phyloP scores from a whole-genome alignment of 2,797 vertebrate species.

The Gambusia yucatana region DNA sequence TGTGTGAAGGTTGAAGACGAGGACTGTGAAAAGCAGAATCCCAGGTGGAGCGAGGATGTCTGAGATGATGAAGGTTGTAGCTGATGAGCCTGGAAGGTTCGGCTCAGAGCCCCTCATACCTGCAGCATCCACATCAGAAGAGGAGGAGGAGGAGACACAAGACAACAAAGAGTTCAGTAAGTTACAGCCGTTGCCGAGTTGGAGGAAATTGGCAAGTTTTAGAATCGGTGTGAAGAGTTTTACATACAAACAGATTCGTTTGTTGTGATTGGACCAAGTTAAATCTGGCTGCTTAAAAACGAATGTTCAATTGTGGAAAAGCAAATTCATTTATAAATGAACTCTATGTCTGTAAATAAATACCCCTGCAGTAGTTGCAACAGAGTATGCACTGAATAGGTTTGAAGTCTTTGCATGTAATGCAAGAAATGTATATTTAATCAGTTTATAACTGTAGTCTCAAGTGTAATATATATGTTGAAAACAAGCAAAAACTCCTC shows the following conservation, averaged over 20 bases:
- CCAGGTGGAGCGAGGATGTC: neutral
- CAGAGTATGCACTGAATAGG: no score
- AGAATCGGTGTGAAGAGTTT: no score
- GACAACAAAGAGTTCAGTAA: conserved; percentile 2
- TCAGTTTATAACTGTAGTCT: neutral
- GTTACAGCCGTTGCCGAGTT: no score
- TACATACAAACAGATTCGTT: neutral
- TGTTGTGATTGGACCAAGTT: neutral
- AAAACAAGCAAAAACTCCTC: neutral
- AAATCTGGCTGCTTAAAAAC: neutral
- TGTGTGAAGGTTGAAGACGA: neutral
- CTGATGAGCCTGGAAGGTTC: neutral
- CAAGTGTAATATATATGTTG: neutral
- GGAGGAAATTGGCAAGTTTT: no score
- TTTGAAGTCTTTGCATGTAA: neutral
- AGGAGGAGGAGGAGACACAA: neutral
- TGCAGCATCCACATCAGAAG: conserved; percentile 1
- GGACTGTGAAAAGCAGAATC: no score
- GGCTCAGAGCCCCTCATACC: neutral
- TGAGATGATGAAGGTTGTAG: neutral
- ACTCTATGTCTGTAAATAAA: neutral
- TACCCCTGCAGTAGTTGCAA: neutral
- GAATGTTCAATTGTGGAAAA: neutral
- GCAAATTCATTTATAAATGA: neutral
- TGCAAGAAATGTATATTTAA: neutral